Evolutionary conservation across 2,113 vertebrate species (phyloP).

Genomic region (Dicaeum eximium): DNA sequence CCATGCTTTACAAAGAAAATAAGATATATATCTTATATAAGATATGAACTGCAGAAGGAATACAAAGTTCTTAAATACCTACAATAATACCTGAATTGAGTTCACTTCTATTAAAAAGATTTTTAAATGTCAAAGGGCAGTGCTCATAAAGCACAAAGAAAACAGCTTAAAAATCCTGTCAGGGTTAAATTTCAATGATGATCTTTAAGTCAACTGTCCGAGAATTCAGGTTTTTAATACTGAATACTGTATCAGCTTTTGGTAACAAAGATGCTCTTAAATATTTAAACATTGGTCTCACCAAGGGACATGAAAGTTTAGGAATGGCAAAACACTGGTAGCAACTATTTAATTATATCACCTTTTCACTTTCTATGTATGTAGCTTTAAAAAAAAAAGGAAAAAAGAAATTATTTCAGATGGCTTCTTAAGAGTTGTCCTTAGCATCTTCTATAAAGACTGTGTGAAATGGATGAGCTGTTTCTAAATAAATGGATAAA

Average conservation of each 20-base stretch:
- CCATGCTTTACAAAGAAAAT: not conserved
- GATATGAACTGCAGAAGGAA: not conserved
- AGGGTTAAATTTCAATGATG: not conserved
- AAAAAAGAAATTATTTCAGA: not conserved
- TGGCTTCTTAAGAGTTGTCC: not conserved
- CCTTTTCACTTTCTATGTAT: not conserved
- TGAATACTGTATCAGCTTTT: not conserved
- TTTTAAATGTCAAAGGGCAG: not conserved
- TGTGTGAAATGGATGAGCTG: not conserved
- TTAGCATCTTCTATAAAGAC: not conserved
- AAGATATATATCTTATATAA: no score
- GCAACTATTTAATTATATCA: rapidly evolving
- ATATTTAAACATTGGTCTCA: not conserved
- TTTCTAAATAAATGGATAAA: not conserved
- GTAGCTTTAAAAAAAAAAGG: not conserved
- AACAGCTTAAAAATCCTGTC: not conserved
- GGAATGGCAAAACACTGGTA: not conserved
- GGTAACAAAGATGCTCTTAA: not conserved
- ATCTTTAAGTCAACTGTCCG: not conserved
- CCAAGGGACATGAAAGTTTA: not conserved
- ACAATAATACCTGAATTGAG: not conserved
- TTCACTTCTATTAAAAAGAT: not conserved
- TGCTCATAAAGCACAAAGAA: not conserved
- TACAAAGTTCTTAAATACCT: not conserved
- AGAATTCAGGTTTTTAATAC: not conserved